These are phyloP conservation scores for Gasteruption jaculator DNA, from an alignment of 2,888 invertebrate genomes.

Conservation along the genomic window DNA sequence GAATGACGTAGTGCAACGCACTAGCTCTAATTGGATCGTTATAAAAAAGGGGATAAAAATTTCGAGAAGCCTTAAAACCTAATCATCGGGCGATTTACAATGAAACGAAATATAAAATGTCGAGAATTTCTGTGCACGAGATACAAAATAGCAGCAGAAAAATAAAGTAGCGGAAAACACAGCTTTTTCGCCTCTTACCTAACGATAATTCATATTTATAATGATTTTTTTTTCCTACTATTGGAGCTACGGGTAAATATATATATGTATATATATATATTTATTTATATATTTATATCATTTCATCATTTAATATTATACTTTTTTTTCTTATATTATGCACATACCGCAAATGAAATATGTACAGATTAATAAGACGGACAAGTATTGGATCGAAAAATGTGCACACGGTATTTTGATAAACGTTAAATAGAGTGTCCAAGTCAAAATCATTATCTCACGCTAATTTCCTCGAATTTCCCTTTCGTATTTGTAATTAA, in stretches of 20 bases:
- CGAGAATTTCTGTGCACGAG: constrained; percentile 29
- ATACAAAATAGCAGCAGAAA: constrained; percentile 18
- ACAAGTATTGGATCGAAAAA: too few species aligned
- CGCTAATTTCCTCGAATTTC: not conserved
- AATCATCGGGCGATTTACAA: constrained; percentile 36
- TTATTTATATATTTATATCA: too few species aligned
- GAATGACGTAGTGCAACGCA: too few species aligned
- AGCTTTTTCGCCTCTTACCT: constrained; percentile 26
- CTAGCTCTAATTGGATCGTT: too few species aligned
- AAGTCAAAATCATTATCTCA: not conserved
- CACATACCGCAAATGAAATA: constrained; percentile 32
- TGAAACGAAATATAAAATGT: constrained; percentile 40
- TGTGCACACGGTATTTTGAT: constrained; percentile 20
- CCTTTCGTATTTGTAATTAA: too few species aligned
- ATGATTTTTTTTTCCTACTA: constrained; percentile 31
- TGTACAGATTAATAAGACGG: constrained; percentile 30
- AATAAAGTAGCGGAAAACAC: too few species aligned
- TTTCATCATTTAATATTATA: constrained; percentile 25
- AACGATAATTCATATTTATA: constrained; percentile 22
- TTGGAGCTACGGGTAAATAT: too few species aligned
- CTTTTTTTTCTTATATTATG: constrained; percentile 34
- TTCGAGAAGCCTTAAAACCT: too few species aligned
- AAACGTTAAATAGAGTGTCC: constrained; percentile 11
- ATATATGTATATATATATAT: too few species aligned
- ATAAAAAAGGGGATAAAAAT: too few species aligned